A percentile compares a stretch with the other conserved stretches of the same genome.
Evolutionary conservation across 2,113 vertebrate species (phyloP).

Genomic region (Speoplatyrhinus poulsoni): DNA sequence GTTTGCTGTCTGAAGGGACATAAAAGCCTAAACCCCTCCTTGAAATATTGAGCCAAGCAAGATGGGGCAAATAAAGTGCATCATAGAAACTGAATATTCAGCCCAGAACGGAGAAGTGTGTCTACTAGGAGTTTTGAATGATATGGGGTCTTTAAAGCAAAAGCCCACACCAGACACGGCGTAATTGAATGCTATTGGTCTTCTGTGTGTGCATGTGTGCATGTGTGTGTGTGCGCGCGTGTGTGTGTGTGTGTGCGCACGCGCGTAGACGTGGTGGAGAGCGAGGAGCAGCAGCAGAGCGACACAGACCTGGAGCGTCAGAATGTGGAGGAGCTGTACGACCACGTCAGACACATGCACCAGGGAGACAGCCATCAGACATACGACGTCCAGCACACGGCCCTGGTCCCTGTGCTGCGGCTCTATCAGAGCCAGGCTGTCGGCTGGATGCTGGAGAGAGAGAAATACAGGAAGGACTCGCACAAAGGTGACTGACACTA

Average conservation of each 20-base stretch:
- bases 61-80: not conserved
- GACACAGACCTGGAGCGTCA: conserved; percentile 92
- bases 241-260: not conserved
- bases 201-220: not conserved
- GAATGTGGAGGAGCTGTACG: conserved; percentile 96
- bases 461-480: conserved; percentile 57
- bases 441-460: conserved; percentile 80
- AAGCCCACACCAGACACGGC: not conserved
- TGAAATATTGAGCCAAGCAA: not conserved
- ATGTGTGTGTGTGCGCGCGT: not conserved
- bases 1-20: too few species aligned
- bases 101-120: too few species aligned
- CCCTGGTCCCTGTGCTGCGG: conserved; percentile 83
- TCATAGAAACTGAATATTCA: too few species aligned
- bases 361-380: conserved; percentile 75
- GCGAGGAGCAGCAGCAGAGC: conserved; percentile 86
- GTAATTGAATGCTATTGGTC: not conserved
- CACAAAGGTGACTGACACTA: conserved; percentile 65
- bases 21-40: too few species aligned
- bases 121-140: too few species aligned
- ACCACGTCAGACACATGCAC: conserved; percentile 85
- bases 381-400: conserved; percentile 89
- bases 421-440: conserved; percentile 80
- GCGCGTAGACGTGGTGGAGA: conserved; percentile 75
- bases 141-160: not conserved